Evolutionary conservation across 37 sponge, comb jelly and placozoan species (phyloP).

Genomic region (Ianthella basta): DNA sequence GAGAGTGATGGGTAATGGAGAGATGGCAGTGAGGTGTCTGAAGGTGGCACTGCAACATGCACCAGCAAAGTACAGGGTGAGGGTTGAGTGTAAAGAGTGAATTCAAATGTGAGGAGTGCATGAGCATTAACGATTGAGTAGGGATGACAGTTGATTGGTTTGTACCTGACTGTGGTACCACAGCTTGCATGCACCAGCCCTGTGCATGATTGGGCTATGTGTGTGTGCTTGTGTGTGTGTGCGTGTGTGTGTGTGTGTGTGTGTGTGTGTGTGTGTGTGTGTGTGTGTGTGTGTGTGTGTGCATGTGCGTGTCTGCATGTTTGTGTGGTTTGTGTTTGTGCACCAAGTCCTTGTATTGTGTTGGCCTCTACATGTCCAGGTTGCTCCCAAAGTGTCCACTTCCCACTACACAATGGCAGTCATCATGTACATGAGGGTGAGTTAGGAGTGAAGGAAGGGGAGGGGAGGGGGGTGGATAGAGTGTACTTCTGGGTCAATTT

Average conservation of each 20-base stretch:
- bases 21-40: conserved; percentile 69
- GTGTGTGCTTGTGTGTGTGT: too few relatives aligned
- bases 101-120: too few relatives aligned
- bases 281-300: conserved; percentile 31
- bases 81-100: not conserved
- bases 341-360: not conserved
- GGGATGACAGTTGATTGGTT: too few relatives aligned
- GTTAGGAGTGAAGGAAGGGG: not conserved
- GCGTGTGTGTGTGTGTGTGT: not conserved
- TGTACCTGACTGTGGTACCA: too few relatives aligned
- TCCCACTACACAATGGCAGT: conserved; percentile 37
- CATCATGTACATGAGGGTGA: conserved; percentile 25
- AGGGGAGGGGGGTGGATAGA: too few relatives aligned
- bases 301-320: conserved; percentile 29
- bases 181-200: too few relatives aligned
- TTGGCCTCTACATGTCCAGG: not conserved
- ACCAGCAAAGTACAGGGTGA: conserved; percentile 57
- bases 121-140: too few relatives aligned
- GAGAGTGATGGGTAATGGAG: conserved; percentile 77
- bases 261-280: conserved; percentile 43
- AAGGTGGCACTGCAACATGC: conserved; percentile 63
- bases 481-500: too few relatives aligned
- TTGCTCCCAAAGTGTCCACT: not conserved
- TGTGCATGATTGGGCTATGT: not conserved
- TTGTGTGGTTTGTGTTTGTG: conserved; percentile 27